These are phyloP conservation scores for Gambusia affinis DNA, from an alignment of 2,113 vertebrate species.

Conservation along the genomic window DNA sequence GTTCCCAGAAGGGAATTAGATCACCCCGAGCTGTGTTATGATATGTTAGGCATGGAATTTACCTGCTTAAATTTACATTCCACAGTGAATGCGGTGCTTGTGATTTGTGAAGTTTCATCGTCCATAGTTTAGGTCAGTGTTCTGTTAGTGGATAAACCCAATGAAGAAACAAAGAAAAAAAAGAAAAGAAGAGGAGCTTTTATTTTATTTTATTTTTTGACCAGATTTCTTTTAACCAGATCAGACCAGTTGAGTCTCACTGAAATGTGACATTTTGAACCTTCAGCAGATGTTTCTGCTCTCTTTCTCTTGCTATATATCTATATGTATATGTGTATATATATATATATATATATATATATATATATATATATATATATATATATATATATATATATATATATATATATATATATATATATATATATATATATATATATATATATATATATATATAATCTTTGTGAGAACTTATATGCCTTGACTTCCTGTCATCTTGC, in stretches of 20 bases:
- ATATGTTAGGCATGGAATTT: constrained; percentile 20
- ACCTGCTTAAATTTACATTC: constrained; percentile 49
- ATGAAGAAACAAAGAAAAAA: background rate
- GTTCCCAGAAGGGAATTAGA: constrained; percentile 35
- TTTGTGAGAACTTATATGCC: too few relatives aligned
- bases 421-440: too few relatives aligned
- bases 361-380: too few relatives aligned
- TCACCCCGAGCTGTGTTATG: background rate
- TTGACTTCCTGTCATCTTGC: too few relatives aligned
- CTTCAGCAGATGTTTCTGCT: background rate
- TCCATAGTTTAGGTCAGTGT: constrained; percentile 8
- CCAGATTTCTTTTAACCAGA: background rate
- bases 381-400: too few relatives aligned
- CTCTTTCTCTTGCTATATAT: too few relatives aligned
- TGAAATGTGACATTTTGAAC: background rate
- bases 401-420: too few relatives aligned
- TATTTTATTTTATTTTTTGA: too few relatives aligned
- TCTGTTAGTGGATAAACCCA: background rate
- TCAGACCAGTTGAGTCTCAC: background rate
- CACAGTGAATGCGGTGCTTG: constrained; percentile 11
- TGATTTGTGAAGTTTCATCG: constrained; percentile 9
- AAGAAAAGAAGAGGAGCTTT: too few relatives aligned
- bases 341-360: too few relatives aligned
- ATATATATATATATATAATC: too few relatives aligned
- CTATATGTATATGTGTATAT: too few relatives aligned